Base-by-base conservation (phyloP, 2,797 vertebrate species). In the Gymnoscopelus microlampas region DNA sequence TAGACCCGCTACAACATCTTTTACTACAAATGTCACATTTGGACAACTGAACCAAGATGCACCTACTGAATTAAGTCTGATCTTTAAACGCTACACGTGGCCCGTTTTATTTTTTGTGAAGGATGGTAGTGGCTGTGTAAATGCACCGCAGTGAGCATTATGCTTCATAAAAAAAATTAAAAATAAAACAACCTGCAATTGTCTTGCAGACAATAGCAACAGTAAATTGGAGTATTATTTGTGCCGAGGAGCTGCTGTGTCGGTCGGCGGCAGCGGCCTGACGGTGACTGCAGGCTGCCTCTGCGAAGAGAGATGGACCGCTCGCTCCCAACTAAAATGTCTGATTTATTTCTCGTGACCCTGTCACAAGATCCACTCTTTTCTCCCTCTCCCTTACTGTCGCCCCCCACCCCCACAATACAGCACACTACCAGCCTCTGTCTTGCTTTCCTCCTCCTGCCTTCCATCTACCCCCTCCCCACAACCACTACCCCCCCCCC, bases 261-360 rank as follows among this genome's bases (percentile, higher is more conserved):
- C 35, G 1, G 35, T 39, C 48, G 1, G 63, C 47, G 26, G 53
- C 60, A 72, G 39, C 26, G 69, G 75, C 72, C 77, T 74, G 47
- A 49, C 50, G 60, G 62, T 54, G 61, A 76, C 77, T 78, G 74
- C 67, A 63, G 68, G 74, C 65, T 58, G 77, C 56, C 70, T 54
- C 61, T 51, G 67, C 47, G 19, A 35, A 63, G 75, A 73, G 49
- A 85, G 80, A 79, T 47, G 66, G 57, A 81, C 39, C 69, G 77
- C 87, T 80, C 83, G 53, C 86, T 83, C 80, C 77, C 66, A 69
- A 70, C 66, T 78, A 87, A 81, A 88, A 88, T 74, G 87, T 92
- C 88, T 89, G 88, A 93, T 91, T 91, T 88, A 90, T 89, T 91
- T 91, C 89, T 89, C 84, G 90, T 92, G 90, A 92, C 87, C 89